These are phyloP conservation scores for Aphodius granarius DNA, from an alignment of 2,888 invertebrate species.

Conservation along the genomic window DNA sequence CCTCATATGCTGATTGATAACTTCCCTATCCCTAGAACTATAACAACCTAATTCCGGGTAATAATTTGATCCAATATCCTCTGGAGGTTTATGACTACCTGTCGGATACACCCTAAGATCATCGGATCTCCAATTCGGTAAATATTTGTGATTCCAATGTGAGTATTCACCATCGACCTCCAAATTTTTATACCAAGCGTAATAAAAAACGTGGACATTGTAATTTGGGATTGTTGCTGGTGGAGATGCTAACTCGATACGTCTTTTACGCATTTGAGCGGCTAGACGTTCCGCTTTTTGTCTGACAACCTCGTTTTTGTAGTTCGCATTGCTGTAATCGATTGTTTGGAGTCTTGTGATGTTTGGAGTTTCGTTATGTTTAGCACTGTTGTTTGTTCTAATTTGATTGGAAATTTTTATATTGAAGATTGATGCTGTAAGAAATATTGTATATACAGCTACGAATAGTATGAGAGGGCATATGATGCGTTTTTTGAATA, in stretches of 20 bases:
- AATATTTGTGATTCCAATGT: constrained; percentile 48
- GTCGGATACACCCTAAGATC: constrained; percentile 53
- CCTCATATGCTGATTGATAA: constrained; percentile 56
- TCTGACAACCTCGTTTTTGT: constrained; percentile 38
- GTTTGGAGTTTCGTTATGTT: background rate
- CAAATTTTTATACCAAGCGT: constrained; percentile 47
- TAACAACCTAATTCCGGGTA: constrained; percentile 59
- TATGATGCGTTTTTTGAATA: background rate
- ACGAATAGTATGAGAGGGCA: background rate
- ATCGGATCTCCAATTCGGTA: constrained; percentile 47
- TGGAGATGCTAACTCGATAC: constrained; percentile 38
- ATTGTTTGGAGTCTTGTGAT: too few relatives aligned
- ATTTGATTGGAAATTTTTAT: too few relatives aligned
- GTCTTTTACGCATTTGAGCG: constrained; percentile 38
- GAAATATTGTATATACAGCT: background rate
- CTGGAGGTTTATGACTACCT: constrained; percentile 58
- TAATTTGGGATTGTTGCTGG: constrained; percentile 40
- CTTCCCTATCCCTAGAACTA: constrained; percentile 55
- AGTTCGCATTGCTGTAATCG: constrained; percentile 30
- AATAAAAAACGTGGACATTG: constrained; percentile 49
- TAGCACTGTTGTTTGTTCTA: background rate
- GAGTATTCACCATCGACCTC: constrained; percentile 44
- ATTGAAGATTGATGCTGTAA: background rate
- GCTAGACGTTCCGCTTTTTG: constrained; percentile 41
- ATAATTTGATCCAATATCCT: constrained; percentile 58